Base-by-base conservation (phyloP, 2,888 invertebrate species). In the Dasysyrphus albostriatus region DNA sequence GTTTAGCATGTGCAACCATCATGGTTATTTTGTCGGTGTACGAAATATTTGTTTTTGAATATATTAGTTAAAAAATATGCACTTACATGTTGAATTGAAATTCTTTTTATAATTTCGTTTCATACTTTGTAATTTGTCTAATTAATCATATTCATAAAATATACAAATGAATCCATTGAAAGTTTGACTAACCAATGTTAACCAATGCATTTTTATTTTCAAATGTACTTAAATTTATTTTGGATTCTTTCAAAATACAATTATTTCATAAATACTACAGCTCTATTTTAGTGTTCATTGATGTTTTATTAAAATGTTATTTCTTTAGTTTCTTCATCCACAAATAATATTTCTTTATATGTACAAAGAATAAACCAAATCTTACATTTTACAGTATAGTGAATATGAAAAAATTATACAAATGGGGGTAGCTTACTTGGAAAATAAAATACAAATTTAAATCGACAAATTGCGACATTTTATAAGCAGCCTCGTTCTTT, bases 1-100 rank as follows among this genome's bases (percentile, higher is more conserved):
- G 81, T 81, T 81, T 85, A 85, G 84, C 84, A 85, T 85, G 81
- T 69, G 32, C 34, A 49, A 65, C 47, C 65, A 65, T 47, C 32
- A 34, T 34, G 49, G 32, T 67, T 29, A 42, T 61, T 61, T 42
- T 73, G 19, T 67, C 29, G 47, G 54, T 73, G 42, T 65, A 76
- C 42, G 54, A 49, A 63, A 54, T 51, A 14, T 63, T 63, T 63
- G 19, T 63, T 44, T 3, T 65, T 47, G 14, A 12, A 49, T 19
- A 34, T 16, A 34, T 12, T 37, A 32, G 34, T 9, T 16, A 49
- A 3, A 19, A 67, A 67, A 67, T 67, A 67, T 67, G 67, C 67
- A 49, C 67, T 63, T 44, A 63, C 44, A 63, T 44, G 63, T 63
- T 63, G 44, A 63, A 63, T 63, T 47, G 5, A 34, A 37, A 67